Evolutionary conservation across 2,113 vertebrate genomes (phyloP).

Genomic region (Sturnira hondurensis): DNA sequence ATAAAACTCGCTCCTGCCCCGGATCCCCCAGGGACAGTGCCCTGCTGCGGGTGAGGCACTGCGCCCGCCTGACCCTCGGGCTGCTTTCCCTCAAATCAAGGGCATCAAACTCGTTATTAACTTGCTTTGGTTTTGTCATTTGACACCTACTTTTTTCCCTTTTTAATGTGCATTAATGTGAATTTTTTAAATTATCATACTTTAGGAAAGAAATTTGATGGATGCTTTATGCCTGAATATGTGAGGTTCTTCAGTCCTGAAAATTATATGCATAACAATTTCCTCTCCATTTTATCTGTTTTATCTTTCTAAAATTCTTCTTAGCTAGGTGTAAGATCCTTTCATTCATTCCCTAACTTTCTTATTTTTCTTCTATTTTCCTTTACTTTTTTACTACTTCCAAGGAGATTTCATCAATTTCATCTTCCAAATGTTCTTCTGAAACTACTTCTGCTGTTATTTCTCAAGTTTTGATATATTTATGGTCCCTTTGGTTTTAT

Average conservation of each 20-base stretch:
- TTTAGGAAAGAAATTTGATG: not conserved
- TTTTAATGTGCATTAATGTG: not conserved
- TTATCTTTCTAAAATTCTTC: slow-evolving; percentile 21
- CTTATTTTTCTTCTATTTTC: not conserved
- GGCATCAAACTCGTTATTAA: not conserved
- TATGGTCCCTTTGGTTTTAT: not conserved
- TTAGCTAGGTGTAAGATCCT: not conserved
- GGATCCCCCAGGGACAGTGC: not conserved
- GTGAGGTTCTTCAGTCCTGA: not conserved
- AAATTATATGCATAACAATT: not conserved
- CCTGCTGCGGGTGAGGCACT: not conserved
- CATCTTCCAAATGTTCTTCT: not conserved
- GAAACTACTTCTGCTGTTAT: not conserved
- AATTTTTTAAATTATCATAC: not conserved
- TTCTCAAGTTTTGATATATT: not conserved
- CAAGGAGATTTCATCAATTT: not conserved
- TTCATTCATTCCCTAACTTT: slow-evolving; percentile 14
- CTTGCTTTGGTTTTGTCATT: not conserved
- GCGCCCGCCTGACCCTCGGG: accelerated
- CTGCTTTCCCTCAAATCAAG: not conserved
- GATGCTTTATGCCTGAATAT: not conserved
- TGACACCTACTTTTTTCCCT: not conserved
- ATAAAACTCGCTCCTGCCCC: not conserved
- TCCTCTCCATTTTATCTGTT: not conserved
- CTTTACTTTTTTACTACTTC: not conserved